Evolutionary conservation across 2,113 vertebrate species (phyloP), one percentile per base, ranked within the genome.

Genomic region (Thunnus thynnus): DNA sequence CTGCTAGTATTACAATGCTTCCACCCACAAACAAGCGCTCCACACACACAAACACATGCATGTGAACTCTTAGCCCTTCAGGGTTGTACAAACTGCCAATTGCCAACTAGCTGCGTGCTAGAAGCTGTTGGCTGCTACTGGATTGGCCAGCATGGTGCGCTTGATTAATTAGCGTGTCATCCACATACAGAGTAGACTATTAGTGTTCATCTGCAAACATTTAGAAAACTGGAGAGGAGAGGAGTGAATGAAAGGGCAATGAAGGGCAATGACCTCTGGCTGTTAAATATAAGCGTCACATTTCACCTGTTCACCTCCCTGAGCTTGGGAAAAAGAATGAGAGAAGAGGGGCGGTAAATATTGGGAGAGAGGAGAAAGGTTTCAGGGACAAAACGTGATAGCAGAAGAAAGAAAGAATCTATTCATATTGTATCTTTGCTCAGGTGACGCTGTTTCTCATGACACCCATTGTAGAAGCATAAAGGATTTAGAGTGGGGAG

Each of bases 111-210:
- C 86, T 48, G 80, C 44, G 18, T 71, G 84, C 82, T 82, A 76
- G 62, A 86, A 89, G 79, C 91, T 85, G 87, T 84, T 85, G 86
- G 85, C 79, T 20, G 58, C 75, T 77, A 67, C 64, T 20, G 62
- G 79, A 80, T 72, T 77, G 82, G 89, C 88, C 80, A 57, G 63
- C 65, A 41, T 60, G 82, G 79, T 52, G 79, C 22, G 72, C 65
- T 76, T 93, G 91, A 95, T 93, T 91, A 93, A 95, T 94, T 80
- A 82, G 75, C 8, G 57, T 91, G 89, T 94, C 92, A 84, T 89
- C 71, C 47, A 61, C 65, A 89, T 88, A 89, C 85, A 90, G 85
- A 86, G 87, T 77, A 90, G 90, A 87, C 86, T 58, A 91, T 92
- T 92, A 90, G 76, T 57, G 88, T 88, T 92, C 92, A 90, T 93